Evolutionary conservation across 2,888 invertebrate genomes (phyloP).

Genomic region (Andrena camellia): DNA sequence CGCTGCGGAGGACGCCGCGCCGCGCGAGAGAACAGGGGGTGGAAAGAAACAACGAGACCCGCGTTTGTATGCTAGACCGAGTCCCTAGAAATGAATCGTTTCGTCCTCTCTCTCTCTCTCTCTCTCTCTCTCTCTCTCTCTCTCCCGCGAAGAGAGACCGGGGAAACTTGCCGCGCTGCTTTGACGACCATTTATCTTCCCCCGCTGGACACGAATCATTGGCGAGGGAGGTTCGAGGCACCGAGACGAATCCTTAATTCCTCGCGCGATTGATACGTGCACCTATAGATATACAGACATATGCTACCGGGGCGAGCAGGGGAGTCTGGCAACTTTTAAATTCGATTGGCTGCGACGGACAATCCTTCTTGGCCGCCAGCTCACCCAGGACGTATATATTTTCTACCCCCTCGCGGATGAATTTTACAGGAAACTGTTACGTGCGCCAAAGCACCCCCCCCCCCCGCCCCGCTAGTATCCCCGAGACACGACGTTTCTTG

Average conservation of each 20-base stretch:
- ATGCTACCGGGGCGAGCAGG: slow-evolving; percentile 5
- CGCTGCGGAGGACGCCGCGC: slow-evolving; percentile 36
- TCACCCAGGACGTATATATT: slow-evolving; percentile 14
- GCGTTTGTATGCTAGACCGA: slow-evolving; percentile 42
- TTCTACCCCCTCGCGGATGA: slow-evolving; percentile 28
- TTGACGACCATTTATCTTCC: slow-evolving; percentile 70
- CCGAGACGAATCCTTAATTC: slow-evolving; percentile 57
- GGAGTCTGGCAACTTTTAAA: slow-evolving; percentile 33
- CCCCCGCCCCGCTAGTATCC: too few relatives aligned
- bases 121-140: background rate
- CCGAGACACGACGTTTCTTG: slow-evolving; percentile 39
- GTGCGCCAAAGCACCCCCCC: slow-evolving; percentile 8
- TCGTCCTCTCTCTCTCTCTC: slow-evolving; percentile 30
- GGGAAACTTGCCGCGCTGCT: slow-evolving; percentile 57
- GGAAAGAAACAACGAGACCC: slow-evolving; percentile 32
- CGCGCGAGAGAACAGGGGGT: slow-evolving; percentile 10
- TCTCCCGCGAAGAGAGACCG: slow-evolving; percentile 26
- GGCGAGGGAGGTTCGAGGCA: slow-evolving; percentile 45
- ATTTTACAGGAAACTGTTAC: slow-evolving; percentile 45
- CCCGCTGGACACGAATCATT: slow-evolving; percentile 54
- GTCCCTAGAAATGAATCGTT: slow-evolving; percentile 67
- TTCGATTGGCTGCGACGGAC: slow-evolving; percentile 47
- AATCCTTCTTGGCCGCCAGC: slow-evolving; percentile 34
- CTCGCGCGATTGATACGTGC: slow-evolving; percentile 20
- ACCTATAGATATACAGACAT: slow-evolving; percentile 1